Evolutionary conservation across 1,140 invertebrate genomes (phyloP), one percentile per base, ranked within the genome.

Genomic region (Periplaneta americana): DNA sequence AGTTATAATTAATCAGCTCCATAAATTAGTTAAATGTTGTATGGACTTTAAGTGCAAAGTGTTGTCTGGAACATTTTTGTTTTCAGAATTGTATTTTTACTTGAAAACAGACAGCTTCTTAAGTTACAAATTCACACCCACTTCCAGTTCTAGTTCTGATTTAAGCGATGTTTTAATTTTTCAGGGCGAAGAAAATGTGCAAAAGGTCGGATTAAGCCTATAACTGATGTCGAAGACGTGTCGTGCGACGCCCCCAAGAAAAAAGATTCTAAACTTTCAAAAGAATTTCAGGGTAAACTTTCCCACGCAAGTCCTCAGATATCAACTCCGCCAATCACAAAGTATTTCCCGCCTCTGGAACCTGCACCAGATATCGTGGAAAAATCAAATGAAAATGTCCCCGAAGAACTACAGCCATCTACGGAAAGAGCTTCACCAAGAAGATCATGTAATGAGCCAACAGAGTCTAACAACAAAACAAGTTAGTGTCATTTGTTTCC

Each of bases 271-370:
- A 83, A 83, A 80, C 31, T 28, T 66, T 57, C 79, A 2, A 74
- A 33, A 17, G 81, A 82, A 74, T 85, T 85, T 78, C 83, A 85
- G 74, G 84, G 85, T 18, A 83, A 81, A 76, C 66, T 85, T 17
- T 84, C 84, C 75, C 84, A 85, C 75, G 79, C 83, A 48, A 85
- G 82, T 57, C 83, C 84, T 57, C 34, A 74, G 18, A 83, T 83
- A 18, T 82, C 82, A 74, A 66, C 22, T 28, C n/a, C 48, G 28
- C 11, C 11, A 66, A 66, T 66, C n/a, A 66, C 48, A 66, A 66
- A n/a, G 4, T 66, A n/a, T 66, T 66, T 66, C 48, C 28, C 48
- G 13, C n/a, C 48, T 9, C 48, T 6, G 28, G 48, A 28, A 66
- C 28, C 8, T 66, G 1, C 15, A 11, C 48, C 22, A 66, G n/a